Evolutionary conservation across 2,888 invertebrate species (phyloP).

Genomic region (Brenthis daphne): DNA sequence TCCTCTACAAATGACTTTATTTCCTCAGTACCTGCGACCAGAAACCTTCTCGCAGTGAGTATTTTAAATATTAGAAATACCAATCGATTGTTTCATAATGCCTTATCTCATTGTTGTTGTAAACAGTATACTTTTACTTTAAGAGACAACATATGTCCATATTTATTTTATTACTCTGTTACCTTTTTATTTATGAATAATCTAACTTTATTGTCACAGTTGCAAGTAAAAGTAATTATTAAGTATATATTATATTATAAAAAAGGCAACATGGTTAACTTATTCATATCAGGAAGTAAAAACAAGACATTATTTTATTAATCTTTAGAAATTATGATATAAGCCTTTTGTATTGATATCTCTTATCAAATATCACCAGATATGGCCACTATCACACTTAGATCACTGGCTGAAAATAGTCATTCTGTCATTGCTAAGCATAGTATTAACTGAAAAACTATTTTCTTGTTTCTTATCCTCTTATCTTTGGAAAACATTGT

Average conservation of each 20-base stretch:
- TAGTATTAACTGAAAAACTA: conserved; percentile 1
- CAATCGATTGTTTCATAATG: conserved; percentile 10
- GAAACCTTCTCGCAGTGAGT: conserved; percentile 71
- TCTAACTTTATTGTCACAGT: too few species aligned
- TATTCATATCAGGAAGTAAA: background rate
- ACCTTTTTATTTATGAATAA: too few species aligned
- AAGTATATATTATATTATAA: too few species aligned
- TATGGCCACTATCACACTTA: conserved; percentile 10
- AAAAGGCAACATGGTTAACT: too few species aligned
- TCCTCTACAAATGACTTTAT: conserved; percentile 78
- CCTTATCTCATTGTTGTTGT: background rate
- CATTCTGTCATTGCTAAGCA: conserved; percentile 18
- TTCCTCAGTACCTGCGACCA: conserved; percentile 62
- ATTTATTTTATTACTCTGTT: too few species aligned
- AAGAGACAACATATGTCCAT: too few species aligned
- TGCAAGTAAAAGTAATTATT: too few species aligned
- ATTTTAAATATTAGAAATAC: background rate
- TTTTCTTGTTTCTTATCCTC: background rate
- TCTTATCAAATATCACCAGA: conserved; percentile 28
- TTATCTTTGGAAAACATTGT: too few species aligned
- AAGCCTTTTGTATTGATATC: conserved; percentile 20
- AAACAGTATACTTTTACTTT: background rate
- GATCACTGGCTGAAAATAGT: conserved; percentile 20
- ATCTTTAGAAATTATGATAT: background rate
- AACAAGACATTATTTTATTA: conserved; percentile 4